Evolutionary conservation across 2,888 invertebrate species (phyloP).

Genomic region (Xestoiulus laeticollis): DNA sequence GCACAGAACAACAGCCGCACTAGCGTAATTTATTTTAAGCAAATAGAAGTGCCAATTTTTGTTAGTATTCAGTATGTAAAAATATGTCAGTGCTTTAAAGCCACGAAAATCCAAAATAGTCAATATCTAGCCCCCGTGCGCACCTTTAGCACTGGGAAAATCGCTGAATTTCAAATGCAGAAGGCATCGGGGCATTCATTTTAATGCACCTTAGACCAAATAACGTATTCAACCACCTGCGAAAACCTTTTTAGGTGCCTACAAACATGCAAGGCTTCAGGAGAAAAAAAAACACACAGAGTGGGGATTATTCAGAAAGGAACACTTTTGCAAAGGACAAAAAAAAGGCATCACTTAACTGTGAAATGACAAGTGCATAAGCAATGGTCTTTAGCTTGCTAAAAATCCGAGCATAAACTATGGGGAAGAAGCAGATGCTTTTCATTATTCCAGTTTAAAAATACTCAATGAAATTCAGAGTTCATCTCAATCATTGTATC

Average conservation of each 20-base stretch:
- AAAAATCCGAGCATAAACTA: too few species aligned
- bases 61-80: constrained; percentile 9
- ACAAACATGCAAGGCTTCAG: not conserved
- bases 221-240: constrained; percentile 9
- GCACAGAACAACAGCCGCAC: constrained; percentile 9
- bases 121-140: not conserved
- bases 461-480: too few species aligned
- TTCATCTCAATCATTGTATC: too few species aligned
- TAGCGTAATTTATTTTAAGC: constrained; percentile 1
- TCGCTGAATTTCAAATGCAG: not conserved
- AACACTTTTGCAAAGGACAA: not conserved
- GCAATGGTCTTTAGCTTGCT: not conserved
- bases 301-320: not conserved
- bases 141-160: not conserved
- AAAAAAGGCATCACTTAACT: not conserved
- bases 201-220: constrained; percentile 9
- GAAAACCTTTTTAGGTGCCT: constrained; percentile 9
- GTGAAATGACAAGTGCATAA: not conserved
- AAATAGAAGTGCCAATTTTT: constrained; percentile 9
- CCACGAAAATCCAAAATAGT: constrained; percentile 1
- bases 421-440: too few species aligned
- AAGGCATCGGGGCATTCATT: constrained; percentile 9
- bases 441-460: too few species aligned
- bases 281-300: not conserved
- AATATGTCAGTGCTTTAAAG: constrained; percentile 9